Base-by-base conservation (phyloP, 2,797 vertebrate species). In the Brachyrhaphis roseni region DNA sequence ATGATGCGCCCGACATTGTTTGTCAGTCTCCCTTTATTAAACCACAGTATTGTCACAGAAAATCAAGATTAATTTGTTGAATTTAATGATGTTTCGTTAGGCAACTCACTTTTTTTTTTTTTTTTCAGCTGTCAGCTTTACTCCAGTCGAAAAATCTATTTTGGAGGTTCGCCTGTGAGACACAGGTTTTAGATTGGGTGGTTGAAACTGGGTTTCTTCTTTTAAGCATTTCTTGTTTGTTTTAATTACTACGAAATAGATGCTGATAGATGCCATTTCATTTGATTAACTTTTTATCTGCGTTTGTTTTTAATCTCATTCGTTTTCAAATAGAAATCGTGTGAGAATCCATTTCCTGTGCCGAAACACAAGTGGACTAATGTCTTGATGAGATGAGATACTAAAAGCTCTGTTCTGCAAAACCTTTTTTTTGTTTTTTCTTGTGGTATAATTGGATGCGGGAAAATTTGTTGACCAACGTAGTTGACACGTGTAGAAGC, bases 31-130 rank as follows among this genome's bases (percentile, higher is more conserved):
- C 84, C 82, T 92, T 92, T 92, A 94, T 93, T 89, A 92, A 86
- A 87, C 81, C 82, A 80, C 88, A 87, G 82, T 28, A 86, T 87
- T 93, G 92, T 92, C 92, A 90, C 77, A 62, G 80, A 91, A 95
- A 94, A 94, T 94, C 91, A 93, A 84, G 90, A 94, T 93, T 93
- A 87, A 94, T 94, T 92, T 92, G 92, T 92, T 88, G 86, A 84
- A 90, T 90, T 93, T 91, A 94, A 94, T 83, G 88, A 88, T 74
- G 86, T 90, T 79, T 90, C 90, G 93, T 93, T 93, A 91, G 86
- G 84, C 78, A 89, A 83, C 81, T 90, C 66, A 46, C 71, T 28
- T 12, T 1, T 26, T 10, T 15, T 71, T 87, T 90, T 82, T 89
- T 84, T 81, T 47, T 92, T 81, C 73, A 84, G 85, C 91, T 88